These are phyloP conservation scores for Lagopus muta DNA, from an alignment of 2,113 vertebrate species.

Conservation along the genomic window DNA sequence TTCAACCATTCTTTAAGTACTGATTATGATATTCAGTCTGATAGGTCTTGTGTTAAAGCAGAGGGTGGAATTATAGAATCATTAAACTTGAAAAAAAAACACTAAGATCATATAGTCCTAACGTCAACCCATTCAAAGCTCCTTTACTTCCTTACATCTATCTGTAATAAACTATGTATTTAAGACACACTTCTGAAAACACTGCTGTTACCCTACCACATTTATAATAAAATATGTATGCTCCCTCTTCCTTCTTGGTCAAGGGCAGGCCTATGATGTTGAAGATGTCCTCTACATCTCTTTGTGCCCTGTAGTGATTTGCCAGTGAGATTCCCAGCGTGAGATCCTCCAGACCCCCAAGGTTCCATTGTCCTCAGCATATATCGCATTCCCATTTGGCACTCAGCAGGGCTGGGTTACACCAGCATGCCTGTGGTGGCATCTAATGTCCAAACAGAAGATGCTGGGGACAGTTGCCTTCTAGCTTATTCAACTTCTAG, in stretches of 20 bases:
- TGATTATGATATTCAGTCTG: not conserved
- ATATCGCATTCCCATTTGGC: not conserved
- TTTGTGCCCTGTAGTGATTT: rapidly evolving
- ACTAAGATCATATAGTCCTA: too few relatives aligned
- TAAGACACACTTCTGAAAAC: not conserved
- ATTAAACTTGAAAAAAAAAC: too few relatives aligned
- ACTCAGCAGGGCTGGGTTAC: not conserved
- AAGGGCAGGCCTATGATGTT: not conserved
- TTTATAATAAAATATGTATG: rapidly evolving
- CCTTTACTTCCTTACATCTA: not conserved
- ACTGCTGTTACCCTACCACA: not conserved
- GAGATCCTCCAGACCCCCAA: not conserved
- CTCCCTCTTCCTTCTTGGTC: not conserved
- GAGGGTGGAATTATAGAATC: not conserved
- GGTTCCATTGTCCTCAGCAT: not conserved
- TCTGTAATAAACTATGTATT: not conserved
- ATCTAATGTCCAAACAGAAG: rapidly evolving
- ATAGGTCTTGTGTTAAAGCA: not conserved
- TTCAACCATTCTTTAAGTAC: not conserved
- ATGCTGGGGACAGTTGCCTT: not conserved
- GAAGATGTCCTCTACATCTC: not conserved
- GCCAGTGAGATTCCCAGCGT: not conserved
- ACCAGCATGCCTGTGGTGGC: not conserved
- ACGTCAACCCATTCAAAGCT: not conserved
- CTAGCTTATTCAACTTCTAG: not conserved